phyloP scores from a whole-genome alignment of 2,888 invertebrate genomes.

The Polydrusus pterygomalis region DNA sequence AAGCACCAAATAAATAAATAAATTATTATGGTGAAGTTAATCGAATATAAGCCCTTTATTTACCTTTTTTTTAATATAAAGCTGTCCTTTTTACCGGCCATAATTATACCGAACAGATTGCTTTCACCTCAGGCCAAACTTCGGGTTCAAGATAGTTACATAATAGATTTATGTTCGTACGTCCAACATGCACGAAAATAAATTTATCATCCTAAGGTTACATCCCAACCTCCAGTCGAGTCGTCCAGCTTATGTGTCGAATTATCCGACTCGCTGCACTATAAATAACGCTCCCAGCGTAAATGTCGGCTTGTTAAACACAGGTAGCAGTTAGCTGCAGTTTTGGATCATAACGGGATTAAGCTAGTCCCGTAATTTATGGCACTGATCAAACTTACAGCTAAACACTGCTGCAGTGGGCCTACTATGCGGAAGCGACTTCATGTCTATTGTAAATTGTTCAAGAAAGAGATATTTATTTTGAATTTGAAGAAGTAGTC shows the following conservation, averaged over 20 bases:
- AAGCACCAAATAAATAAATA: no score
- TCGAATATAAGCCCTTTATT: no score
- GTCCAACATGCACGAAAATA: constrained; percentile 7
- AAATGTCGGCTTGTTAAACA: constrained; percentile 64
- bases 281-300: constrained; percentile 56
- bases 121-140: no score
- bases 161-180: constrained; percentile 5
- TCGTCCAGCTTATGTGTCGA: constrained; percentile 43
- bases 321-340: constrained; percentile 67
- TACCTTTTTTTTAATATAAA: no score
- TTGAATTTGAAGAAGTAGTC: no score
- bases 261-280: constrained; percentile 44
- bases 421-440: constrained; percentile 43
- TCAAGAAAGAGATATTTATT: no score
- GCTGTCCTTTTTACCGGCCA: no score
- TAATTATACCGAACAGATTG: no score
- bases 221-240: constrained; percentile 4
- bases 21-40: no score
- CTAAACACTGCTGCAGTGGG: constrained; percentile 49
- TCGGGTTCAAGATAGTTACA: no score
- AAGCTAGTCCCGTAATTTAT: constrained; percentile 71
- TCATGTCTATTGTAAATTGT: no score
- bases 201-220: constrained; percentile 41
- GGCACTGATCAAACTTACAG: constrained; percentile 61
- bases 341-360: constrained; percentile 69